Base-by-base conservation (phyloP, 2,797 vertebrate genomes). In the Rachycentron canadum region DNA sequence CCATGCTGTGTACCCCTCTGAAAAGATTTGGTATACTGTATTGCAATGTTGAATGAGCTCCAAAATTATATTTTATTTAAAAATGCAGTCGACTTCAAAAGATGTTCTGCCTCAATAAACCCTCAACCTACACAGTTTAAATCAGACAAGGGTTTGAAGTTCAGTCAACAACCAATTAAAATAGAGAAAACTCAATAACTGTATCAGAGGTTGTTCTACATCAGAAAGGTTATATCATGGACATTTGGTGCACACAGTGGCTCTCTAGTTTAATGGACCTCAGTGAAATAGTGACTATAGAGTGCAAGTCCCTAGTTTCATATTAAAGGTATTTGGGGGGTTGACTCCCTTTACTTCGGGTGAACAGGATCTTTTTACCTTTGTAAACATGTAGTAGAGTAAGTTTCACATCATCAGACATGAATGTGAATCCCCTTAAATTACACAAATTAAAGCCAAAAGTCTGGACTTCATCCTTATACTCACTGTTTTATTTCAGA, bases 31-130 rank as follows among this genome's bases (percentile, higher is more conserved):
- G 32, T 62, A 19, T 14, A 55, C 17, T 32, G 4, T 40, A 34
- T 43, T 14, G 10, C 19, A 62, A 61, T 16, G 21, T 28, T 34
- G 23, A 10, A 58, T 10, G n/a, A 57, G 43, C 30, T 25, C n/a
- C 26, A 72, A 65, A 59, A 56, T 47, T 49, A 23, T n/a, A 69
- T 69, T 65, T 14, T 41, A 77, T 66, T 45, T 30, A 40, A 21
- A 57, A 45, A 30, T 30, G 13, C 8, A 16, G 11, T 0, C 16
- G 19, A 10, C 13, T 66, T 25, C 23, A 36, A 6, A n/a, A n/a
- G n/a, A n/a, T n/a, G n/a, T n/a, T 28, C 0, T 11, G 0, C 45
- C 28, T 56, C 0, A 73, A 32, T 50, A 21, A 38, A 34, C 6
- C 17, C 8, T 32, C 16, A n/a, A n/a, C n/a, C n/a, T n/a, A n/a